Percentiles rank a stretch among this genome's conserved stretches.
These are phyloP conservation scores for Sebastes variabilis DNA, from an alignment of 2,797 vertebrate genomes.

Conservation along the genomic window DNA sequence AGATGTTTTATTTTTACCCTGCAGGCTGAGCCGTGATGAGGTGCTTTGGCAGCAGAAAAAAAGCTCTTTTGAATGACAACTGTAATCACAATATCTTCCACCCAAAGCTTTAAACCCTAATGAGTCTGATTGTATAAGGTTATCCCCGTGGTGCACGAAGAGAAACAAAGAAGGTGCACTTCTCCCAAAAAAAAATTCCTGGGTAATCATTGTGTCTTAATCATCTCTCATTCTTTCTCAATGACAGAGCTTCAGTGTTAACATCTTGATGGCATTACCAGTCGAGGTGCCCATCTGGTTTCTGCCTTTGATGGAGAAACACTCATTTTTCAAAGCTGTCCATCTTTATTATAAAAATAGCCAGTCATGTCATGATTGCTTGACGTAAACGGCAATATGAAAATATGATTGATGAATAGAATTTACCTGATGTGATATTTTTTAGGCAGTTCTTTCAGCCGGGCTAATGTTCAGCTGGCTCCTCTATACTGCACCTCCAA, in stretches of 20 bases:
- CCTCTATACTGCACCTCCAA: neutral
- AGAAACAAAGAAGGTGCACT: neutral
- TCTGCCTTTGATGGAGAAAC: neutral
- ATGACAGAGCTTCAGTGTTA: slow-evolving; percentile 20
- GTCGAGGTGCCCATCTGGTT: slow-evolving; percentile 23
- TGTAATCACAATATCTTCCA: neutral
- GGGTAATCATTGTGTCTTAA: slow-evolving; percentile 7
- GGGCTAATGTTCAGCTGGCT: neutral
- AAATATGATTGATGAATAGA: slow-evolving; percentile 6
- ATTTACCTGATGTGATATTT: neutral
- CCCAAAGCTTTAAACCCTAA: neutral
- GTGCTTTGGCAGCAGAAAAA: neutral
- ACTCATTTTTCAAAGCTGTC: slow-evolving; percentile 19
- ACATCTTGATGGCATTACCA: slow-evolving; percentile 42
- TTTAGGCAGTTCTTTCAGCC: neutral
- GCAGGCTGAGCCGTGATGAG: neutral
- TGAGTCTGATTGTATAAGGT: neutral
- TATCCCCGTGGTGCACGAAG: neutral
- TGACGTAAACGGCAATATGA: neutral
- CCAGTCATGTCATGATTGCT: neutral
- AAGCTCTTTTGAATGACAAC: neutral
- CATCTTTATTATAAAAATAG: slow-evolving; percentile 2
- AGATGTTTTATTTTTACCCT: neutral
- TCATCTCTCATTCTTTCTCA: slow-evolving; percentile 37
- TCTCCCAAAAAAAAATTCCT: neutral